A percentile compares a stretch with the other conserved stretches of the same genome.
Conservation (phyloP, 2,888 invertebrate species). For the Leucozona laternaria region DNA sequence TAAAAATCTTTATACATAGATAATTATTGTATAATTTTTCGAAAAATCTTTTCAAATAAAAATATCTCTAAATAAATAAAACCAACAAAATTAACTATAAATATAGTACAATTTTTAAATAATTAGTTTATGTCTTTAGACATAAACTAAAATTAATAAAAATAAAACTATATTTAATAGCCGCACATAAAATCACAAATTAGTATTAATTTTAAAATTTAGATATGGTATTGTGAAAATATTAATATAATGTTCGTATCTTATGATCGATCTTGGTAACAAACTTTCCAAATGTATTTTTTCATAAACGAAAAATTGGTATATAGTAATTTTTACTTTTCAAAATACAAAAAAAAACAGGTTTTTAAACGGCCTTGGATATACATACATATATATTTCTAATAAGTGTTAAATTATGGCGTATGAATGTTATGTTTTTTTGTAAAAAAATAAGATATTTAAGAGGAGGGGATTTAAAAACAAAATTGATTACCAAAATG, state of each 20-base stretch:
- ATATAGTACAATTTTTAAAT: conserved; percentile 69
- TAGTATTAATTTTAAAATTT: conserved; percentile 31
- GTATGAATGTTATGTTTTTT: too few relatives aligned
- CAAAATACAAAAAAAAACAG: conserved; percentile 47
- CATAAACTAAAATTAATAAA: conserved; percentile 51
- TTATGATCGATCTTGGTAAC: conserved; percentile 27
- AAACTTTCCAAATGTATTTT: conserved; percentile 11
- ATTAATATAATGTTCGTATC: conserved; percentile 20
- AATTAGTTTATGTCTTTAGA: conserved; percentile 61
- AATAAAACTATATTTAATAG: conserved; percentile 72
- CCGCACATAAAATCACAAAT: conserved; percentile 70
- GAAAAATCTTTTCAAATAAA: conserved; percentile 1
- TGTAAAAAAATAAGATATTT: too few relatives aligned
- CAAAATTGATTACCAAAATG: too few relatives aligned
- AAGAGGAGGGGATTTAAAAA: too few relatives aligned
- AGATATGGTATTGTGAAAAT: conserved; percentile 19
- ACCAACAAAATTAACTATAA: conserved; percentile 37
- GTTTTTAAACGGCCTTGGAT: conserved; percentile 68
- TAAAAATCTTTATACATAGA: background rate
- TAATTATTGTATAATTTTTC: conserved; percentile 10
- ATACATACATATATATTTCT: conserved; percentile 19
- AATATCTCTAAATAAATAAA: background rate
- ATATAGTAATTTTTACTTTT: conserved; percentile 32
- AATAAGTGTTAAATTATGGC: conserved; percentile 13
- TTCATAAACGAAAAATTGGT: conserved; percentile 4